A percentile compares a stretch with the other conserved stretches of the same genome.
Conservation (phyloP, 2,888 invertebrate genomes). For the Melanotus villosus region DNA sequence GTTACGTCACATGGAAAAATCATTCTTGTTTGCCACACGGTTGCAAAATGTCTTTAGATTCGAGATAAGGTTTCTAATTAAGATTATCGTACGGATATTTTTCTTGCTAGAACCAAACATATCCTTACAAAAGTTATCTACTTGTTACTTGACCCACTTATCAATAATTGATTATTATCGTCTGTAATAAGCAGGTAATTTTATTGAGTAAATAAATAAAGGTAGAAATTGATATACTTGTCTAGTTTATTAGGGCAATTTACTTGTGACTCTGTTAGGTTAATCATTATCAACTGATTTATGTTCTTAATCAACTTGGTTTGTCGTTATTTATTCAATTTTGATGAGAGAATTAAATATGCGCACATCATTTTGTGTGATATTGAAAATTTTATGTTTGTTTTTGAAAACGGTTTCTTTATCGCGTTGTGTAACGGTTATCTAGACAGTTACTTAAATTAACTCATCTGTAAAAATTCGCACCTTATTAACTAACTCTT, state of each 20-base stretch:
- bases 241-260: slow-evolving; percentile 22
- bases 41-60: slow-evolving; percentile 24
- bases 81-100: slow-evolving; percentile 12
- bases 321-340: slow-evolving; percentile 9
- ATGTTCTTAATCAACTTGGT: not conserved
- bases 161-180: slow-evolving; percentile 4
- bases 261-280: slow-evolving; percentile 12
- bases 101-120: not conserved
- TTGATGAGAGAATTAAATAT: not conserved
- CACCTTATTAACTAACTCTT: too few species aligned
- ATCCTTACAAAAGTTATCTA: not conserved
- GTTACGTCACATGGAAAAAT: not conserved
- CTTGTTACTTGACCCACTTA: slow-evolving; percentile 4
- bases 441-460: too few species aligned
- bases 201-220: slow-evolving; percentile 20
- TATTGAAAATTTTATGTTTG: not conserved
- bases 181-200: slow-evolving; percentile 21
- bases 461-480: too few species aligned
- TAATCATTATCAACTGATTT: slow-evolving; percentile 18
- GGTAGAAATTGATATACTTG: slow-evolving; percentile 19
- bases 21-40: slow-evolving; percentile 6
- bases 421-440: not conserved
- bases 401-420: too few species aligned
- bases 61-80: slow-evolving; percentile 25
- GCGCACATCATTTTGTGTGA: not conserved